Evolutionary conservation across 2,888 invertebrate genomes (phyloP), one percentile per base, ranked within the genome.

Genomic region (Pristionchus japonicus): DNA sequence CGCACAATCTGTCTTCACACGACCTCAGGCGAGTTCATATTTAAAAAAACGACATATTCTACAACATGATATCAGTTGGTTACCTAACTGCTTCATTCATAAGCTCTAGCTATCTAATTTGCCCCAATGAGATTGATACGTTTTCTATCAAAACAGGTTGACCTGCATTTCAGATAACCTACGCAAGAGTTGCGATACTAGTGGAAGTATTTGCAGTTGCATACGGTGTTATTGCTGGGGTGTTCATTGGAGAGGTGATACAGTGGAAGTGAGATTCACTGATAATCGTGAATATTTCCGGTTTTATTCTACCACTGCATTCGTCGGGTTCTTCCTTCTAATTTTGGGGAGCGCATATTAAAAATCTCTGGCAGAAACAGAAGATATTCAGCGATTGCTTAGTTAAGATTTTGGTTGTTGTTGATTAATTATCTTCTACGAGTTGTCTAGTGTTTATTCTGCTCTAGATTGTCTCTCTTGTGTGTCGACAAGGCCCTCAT

Each of bases 201-300:
- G 82, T 83, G 7, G 82, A 83, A 52, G 52, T 83, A 7, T 83
- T 83, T 43, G 7, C 31, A 20, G 82, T 83, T 23, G 52, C 34
- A 11, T 83, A 83, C 15, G 82, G 52, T 15, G 17, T 83, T 23
- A 83, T 83, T 34, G 31, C 13, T n/a, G 82, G 82, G 7, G 52
- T 83, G 17, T 83, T 83, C 82, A 49, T 83, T 34, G 34, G 27
- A 52, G 82, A 83, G 52, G 52, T 82, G 6, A 31, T 37, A 31
- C 31, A 67, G 15, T 17, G 52, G 9, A 9, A 9, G n/a, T 17
- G n/a, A 57, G 17, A 57, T 57, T 57, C 3, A 57, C n/a, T n/a
- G n/a, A 57, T 17, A 57, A 57, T 15, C n/a, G 17, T 57, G 20
- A 57, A 57, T 11, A 57, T 11, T 57, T 13, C 27, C 43, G 77